Conservation (phyloP, 2,113 vertebrate species). For the Orcinus orca region DNA sequence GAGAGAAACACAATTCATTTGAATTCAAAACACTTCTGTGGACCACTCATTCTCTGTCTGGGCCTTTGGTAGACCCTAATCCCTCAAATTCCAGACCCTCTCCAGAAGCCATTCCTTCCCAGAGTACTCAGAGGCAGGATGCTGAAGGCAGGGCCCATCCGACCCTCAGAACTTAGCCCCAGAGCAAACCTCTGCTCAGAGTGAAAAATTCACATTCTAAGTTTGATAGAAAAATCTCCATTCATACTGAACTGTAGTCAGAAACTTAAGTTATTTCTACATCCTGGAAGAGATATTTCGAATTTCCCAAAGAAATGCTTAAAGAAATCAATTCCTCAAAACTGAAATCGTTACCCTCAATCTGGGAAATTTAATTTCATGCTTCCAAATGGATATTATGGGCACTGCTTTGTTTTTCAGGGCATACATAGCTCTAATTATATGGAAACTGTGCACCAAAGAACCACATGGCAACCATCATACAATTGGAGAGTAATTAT, state of each 20-base stretch:
- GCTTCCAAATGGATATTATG: slow-evolving; percentile 69
- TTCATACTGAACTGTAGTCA: background rate
- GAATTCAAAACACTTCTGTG: background rate
- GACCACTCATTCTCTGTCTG: background rate
- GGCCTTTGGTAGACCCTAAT: background rate
- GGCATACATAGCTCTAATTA: slow-evolving; percentile 61
- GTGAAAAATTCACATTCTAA: background rate
- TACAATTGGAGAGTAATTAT: slow-evolving; percentile 56
- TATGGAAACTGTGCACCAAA: slow-evolving; percentile 55
- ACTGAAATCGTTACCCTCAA: slow-evolving; percentile 61
- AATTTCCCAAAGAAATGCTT: slow-evolving; percentile 48
- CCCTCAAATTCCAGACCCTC: background rate
- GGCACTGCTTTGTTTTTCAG: slow-evolving; percentile 63
- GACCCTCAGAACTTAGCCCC: background rate
- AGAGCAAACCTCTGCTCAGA: background rate
- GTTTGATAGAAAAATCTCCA: background rate
- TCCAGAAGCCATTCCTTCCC: background rate
- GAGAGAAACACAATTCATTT: background rate
- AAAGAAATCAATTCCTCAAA: slow-evolving; percentile 48
- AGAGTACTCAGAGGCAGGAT: background rate
- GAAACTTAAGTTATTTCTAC: background rate
- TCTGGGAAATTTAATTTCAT: slow-evolving; percentile 68
- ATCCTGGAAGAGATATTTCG: slow-evolving; percentile 32
- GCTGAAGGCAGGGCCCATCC: background rate
- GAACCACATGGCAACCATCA: slow-evolving; percentile 58